Base-by-base conservation (phyloP, 2,888 invertebrate species). In the Amphimallon solstitiale region DNA sequence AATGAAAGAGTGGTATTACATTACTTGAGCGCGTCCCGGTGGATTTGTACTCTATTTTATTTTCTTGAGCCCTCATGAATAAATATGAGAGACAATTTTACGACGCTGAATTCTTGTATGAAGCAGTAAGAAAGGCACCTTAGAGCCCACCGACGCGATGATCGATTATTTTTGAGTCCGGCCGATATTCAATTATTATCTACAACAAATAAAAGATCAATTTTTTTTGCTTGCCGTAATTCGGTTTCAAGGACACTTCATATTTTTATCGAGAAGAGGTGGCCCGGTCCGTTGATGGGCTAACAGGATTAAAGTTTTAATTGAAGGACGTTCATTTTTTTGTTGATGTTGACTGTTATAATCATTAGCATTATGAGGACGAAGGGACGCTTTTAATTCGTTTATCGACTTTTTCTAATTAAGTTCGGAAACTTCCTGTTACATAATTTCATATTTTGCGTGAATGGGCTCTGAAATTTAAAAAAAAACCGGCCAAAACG, bases 61-160 rank as follows among this genome's bases (percentile, higher is more conserved):
- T 15, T 59, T 29, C 3, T 23, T 4, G 23, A 21, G 43, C 14
- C 56, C 29, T 59, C 56, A 43, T 59, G 56, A 59, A 59, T 59
- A 59, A 59, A 43, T 59, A 59, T 59, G 56, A 59, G 45, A 29
- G 56, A 43, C 29, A 59, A 59, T 59, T 54, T 59, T 43, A 43
- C 56, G 43, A 59, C 23, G 29, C 29, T 29, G 43, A 34, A 43
- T 23, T 10, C 17, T 43, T 59, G 43, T 43, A 43, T 56, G 43
- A 12, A n/a, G 10, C 23, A 14, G 43, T 29, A 15, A 29, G 12
- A n/a, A 29, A 38, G 38, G 35, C 10, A 9, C 17, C 6, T 5
- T 19, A 12, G 0, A 19, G 5, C 14, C 17, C 19, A 15, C 2
- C 37, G 35, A 35, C n/a, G n/a, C n/a, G n/a, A n/a, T n/a, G n/a